These are phyloP conservation scores for western clawed frog (Xenopus tropicalis) DNA, from an alignment of 2,113 vertebrate genomes.

Conservation along the genomic window DNA sequence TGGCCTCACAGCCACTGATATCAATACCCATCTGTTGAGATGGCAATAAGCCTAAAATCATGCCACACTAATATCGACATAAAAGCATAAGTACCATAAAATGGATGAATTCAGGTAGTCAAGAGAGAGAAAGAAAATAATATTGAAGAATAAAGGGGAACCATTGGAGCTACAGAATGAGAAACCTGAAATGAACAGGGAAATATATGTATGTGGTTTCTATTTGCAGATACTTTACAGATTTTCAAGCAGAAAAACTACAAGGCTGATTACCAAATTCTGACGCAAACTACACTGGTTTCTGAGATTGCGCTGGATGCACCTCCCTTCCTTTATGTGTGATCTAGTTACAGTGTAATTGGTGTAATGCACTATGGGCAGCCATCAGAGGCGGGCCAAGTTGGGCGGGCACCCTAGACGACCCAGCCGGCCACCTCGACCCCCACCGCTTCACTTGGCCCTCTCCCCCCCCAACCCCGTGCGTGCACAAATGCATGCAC, in stretches of 20 bases:
- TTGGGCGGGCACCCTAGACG: no score
- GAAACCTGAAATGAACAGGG: neutral
- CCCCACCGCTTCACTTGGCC: no score
- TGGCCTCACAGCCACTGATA: neutral
- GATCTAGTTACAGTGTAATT: no score
- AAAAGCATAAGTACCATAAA: constrained; percentile 17
- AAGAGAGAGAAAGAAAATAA: neutral
- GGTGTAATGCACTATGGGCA: no score
- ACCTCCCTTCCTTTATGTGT: no score
- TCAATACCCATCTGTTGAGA: constrained; percentile 22
- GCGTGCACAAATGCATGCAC: no score
- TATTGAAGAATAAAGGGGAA: neutral
- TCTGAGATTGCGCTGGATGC: neutral
- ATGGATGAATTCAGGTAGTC: neutral
- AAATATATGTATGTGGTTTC: neutral
- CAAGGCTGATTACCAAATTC: no score
- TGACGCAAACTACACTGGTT: no score
- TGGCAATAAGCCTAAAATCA: constrained; percentile 23
- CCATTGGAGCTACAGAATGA: neutral
- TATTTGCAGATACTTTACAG: neutral
- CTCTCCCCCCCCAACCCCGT: no score
- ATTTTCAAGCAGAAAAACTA: no score
- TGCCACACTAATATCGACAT: neutral
- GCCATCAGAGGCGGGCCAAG: no score
- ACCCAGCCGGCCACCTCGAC: no score